Evolutionary conservation across 2,113 vertebrate genomes (phyloP), one percentile per base, ranked within the genome.

Genomic region (Nyctereutes procyonoides): DNA sequence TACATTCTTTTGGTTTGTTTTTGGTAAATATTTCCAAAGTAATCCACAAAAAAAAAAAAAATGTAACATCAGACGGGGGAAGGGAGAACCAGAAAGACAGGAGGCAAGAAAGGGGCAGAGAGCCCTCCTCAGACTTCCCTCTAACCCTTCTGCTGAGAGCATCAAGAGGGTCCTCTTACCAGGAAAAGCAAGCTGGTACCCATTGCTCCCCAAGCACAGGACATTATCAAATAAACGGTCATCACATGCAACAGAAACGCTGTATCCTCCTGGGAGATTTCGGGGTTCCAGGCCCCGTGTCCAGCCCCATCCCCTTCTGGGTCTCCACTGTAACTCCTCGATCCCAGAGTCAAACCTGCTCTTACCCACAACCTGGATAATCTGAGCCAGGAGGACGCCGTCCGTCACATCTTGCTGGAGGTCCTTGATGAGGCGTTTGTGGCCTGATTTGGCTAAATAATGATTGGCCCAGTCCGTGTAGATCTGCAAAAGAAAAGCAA

Each of bases 401-500:
- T 99, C 99, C 0, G 99, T 99, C 89, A 99, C 99, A 99, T 99
- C 99, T 96, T 99, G 99, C 98, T 99, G 99, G 56, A 99, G 99
- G 98, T 99, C 99, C 98, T 99, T 99, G 98, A 99, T 99, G 98
- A 99, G 99, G 12, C 99, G 99, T 98, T 99, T 99, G 98, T 99
- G 99, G 98, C 99, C 99, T 0, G 99, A 99, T 98, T 99, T 99
- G 89, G 99, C 99, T 69, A 99, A 99, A 96, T 99, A 99, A 96
- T 99, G 99, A 98, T 99, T 99, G 96, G 99, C 99, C 99, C 99
- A 99, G 98, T 99, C 99, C 0, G 99, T 99, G 98, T 99, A 99
- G 99, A 99, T 99, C 99, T 99, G 98, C 96, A 43, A 96, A 97
- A 43, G 96, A 96, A 98, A 98, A 98, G 97, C 96, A 97, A 97